Percentiles rank a stretch among this genome's conserved stretches.
These are phyloP conservation scores for Coryphaenoides rupestris DNA, from an alignment of 2,113 vertebrate genomes.

Conservation along the genomic window DNA sequence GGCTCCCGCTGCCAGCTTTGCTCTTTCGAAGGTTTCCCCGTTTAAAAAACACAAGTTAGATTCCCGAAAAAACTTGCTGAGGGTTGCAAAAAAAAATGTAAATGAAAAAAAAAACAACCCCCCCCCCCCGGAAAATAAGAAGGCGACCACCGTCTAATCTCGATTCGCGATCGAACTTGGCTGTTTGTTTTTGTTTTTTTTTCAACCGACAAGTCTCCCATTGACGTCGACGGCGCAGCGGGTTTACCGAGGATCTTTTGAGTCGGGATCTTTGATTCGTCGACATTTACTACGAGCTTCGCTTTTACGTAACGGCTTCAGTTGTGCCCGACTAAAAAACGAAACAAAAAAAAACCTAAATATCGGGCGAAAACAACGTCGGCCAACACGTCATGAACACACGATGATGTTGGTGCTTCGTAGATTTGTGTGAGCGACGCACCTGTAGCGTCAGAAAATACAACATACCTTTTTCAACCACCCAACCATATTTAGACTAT, in stretches of 20 bases:
- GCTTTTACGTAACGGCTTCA: too few relatives aligned
- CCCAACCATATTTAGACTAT: too few relatives aligned
- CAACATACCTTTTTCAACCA: too few relatives aligned
- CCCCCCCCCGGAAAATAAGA: too few relatives aligned
- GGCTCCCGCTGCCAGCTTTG: conserved; percentile 20
- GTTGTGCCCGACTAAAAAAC: too few relatives aligned
- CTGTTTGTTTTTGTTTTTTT: background rate
- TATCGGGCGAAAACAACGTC: too few relatives aligned
- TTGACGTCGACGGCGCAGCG: background rate
- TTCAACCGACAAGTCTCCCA: background rate
- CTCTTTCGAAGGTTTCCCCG: conserved; percentile 46
- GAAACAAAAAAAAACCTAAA: too few relatives aligned
- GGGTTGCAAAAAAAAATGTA: conserved; percentile 9
- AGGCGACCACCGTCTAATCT: background rate
- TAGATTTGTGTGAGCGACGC: too few relatives aligned
- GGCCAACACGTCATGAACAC: too few relatives aligned
- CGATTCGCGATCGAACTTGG: conserved; percentile 3
- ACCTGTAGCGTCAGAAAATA: too few relatives aligned
- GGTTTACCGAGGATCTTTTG: conserved; percentile 9
- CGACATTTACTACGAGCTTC: conserved; percentile 5
- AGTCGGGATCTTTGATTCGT: conserved; percentile 10
- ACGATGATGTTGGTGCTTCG: too few relatives aligned
- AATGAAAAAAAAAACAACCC: too few relatives aligned
- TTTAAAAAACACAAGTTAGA: conserved; percentile 28
- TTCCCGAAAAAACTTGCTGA: conserved; percentile 17